Evolutionary conservation across 2,113 vertebrate genomes (phyloP).

Genomic region (Paradisaea rubra): DNA sequence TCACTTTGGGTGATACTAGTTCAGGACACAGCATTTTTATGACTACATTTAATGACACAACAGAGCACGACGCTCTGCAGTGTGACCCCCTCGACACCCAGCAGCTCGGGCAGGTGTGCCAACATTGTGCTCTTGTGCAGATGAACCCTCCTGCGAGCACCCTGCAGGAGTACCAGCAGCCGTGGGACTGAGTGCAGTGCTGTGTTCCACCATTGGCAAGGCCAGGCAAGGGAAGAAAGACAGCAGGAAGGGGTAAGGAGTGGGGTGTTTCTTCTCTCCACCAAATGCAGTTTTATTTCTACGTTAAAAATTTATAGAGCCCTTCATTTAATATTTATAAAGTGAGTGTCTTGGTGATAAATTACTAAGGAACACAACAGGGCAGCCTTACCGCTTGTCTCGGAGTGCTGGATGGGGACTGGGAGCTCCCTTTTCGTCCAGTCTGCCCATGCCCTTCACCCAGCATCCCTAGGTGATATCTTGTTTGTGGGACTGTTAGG

Average conservation of each 20-base stretch:
- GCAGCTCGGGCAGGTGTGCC: neutral
- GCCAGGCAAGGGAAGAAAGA: neutral
- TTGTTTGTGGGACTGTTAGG: neutral
- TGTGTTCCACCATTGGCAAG: neutral
- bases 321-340: slow-evolving; percentile 64
- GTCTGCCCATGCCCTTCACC: rapidly evolving
- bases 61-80: rapidly evolving
- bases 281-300: slow-evolving; percentile 43
- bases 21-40: neutral
- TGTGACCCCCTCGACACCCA: neutral
- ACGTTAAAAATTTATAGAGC: slow-evolving; percentile 42
- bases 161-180: neutral
- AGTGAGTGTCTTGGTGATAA: slow-evolving; percentile 33
- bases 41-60: neutral
- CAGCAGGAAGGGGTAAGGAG: neutral
- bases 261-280: neutral
- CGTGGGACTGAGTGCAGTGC: neutral
- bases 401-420: neutral
- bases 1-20: neutral
- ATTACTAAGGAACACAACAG: slow-evolving; percentile 41
- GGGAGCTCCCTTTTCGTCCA: neutral
- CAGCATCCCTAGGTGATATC: neutral
- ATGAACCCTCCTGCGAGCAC: neutral
- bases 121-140: neutral
- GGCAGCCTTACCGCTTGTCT: neutral